Evolutionary conservation across 2,113 vertebrate species (phyloP), one percentile per base, ranked within the genome.

Genomic region (Sphaerodactylus townsendi): DNA sequence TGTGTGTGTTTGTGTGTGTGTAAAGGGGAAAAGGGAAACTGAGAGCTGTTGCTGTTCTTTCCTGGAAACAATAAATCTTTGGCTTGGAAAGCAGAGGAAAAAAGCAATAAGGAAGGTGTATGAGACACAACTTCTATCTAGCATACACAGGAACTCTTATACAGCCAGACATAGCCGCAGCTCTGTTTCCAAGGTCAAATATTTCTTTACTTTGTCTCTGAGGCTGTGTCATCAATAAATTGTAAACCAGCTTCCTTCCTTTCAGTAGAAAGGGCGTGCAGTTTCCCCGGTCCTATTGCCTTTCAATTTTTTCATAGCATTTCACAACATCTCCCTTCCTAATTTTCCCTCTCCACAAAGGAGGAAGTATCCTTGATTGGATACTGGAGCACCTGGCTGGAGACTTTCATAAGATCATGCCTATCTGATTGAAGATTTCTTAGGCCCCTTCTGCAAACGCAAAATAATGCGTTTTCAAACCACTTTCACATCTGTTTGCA

Each of bases 51-150:
- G 9, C 48, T 41, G 68, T 56, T 81, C 33, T 81, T 59, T 81
- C 48, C 68, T 59, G 68, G 48, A 56, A 59, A 69, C 50, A 72
- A 59, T 81, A 72, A 70, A 41, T 81, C 68, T 81, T 81, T 81
- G 68, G 25, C 59, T n/a, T 39, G 15, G 56, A 33, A 37, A 69
- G 39, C 68, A 19, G 33, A 68, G 68, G 35, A 69, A 77, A 59
- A 74, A 44, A 28, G 50, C 68, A 72, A 39, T 56, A 71, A 72
- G 70, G 25, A 50, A 41, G 9, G 28, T 10, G 7, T 56, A 50
- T 23, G 35, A 59, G 79, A 72, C 50, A 25, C 8, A 5, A 3
- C 33, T 56, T 56, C 25, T 81, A 2, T 69, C 25, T 41, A 59
- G 66, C 68, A 81, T 39, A 53, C 25, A 56, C 64, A 72, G 50